phyloP scores from a whole-genome alignment of 35 echinoderm and acorn worm genomes.

The Apostichopus japonicus region DNA sequence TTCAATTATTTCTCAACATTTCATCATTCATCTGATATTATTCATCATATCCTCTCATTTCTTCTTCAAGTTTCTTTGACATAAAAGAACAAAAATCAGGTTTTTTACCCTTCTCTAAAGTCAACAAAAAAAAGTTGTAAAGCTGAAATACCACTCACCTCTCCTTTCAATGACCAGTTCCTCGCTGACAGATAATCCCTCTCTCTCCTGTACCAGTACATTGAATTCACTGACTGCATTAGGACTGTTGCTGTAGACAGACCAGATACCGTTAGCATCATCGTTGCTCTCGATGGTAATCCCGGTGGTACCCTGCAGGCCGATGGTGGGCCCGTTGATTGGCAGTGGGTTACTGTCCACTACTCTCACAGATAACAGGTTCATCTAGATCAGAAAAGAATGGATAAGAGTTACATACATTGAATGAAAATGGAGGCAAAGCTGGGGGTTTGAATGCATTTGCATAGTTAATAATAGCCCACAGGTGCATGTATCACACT shows the following conservation, averaged over 20 bases:
- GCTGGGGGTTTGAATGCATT: too few species aligned
- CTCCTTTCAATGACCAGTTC: conserved; percentile 92
- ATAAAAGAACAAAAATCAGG: too few species aligned
- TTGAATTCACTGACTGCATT: conserved; percentile 62
- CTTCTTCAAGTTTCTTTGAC: too few species aligned
- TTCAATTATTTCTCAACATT: too few species aligned
- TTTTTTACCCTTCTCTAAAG: too few species aligned
- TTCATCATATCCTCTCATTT: too few species aligned
- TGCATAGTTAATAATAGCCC: too few species aligned
- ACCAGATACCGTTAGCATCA: conserved; percentile 97
- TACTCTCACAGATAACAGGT: conserved; percentile 68
- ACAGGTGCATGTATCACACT: too few species aligned
- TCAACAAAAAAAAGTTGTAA: too few species aligned
- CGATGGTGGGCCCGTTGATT: conserved; percentile 74
- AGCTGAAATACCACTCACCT: conserved; percentile 48
- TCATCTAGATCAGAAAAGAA: conserved; percentile 57
- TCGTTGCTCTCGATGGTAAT: conserved; percentile 88
- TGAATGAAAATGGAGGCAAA: too few species aligned
- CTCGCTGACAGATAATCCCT: conserved; percentile 86
- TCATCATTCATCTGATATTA: too few species aligned
- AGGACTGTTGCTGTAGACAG: conserved; percentile 94
- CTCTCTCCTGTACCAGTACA: conserved; percentile 75
- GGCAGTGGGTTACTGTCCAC: conserved; percentile 61
- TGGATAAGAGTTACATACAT: neutral
- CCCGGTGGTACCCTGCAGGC: conserved; percentile 27